Conservation (phyloP, 2,888 invertebrate species). For the Acrobasis consociella region DNA sequence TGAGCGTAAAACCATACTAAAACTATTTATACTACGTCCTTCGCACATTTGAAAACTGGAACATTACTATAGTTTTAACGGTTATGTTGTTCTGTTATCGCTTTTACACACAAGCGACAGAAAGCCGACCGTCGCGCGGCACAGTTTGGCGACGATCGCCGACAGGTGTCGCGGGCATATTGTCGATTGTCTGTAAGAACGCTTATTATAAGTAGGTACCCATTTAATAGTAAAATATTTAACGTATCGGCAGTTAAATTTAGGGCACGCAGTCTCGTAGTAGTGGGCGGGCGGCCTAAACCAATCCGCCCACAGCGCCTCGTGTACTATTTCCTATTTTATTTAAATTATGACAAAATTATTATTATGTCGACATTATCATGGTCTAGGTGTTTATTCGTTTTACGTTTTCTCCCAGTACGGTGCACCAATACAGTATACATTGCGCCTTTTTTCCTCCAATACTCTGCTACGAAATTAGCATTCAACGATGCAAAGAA, state of each 20-base stretch:
- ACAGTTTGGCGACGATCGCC: too few species aligned
- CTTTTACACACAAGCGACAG: too few species aligned
- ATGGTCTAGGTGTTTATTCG: too few species aligned
- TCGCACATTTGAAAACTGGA: conserved; percentile 36
- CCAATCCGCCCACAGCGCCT: conserved; percentile 37
- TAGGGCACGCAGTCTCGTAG: neutral
- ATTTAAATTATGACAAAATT: neutral
- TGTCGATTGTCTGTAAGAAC: too few species aligned
- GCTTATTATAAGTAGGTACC: neutral
- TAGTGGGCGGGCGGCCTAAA: conserved; percentile 45
- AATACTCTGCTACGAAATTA: too few species aligned
- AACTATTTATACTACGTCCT: conserved; percentile 37
- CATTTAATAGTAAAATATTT: neutral
- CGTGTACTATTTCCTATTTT: neutral
- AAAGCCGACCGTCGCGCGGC: too few species aligned
- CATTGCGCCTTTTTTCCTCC: too few species aligned
- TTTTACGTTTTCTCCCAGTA: neutral
- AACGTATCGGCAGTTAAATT: neutral
- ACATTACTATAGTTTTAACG: conserved; percentile 14
- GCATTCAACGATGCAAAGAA: too few species aligned
- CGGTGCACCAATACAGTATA: too few species aligned
- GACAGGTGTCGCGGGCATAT: too few species aligned
- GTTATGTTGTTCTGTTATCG: neutral
- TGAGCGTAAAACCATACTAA: conserved; percentile 36
- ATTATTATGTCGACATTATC: neutral